Conservation (phyloP, 2,888 invertebrate species). For the Hydroisotoma schaefferi region DNA sequence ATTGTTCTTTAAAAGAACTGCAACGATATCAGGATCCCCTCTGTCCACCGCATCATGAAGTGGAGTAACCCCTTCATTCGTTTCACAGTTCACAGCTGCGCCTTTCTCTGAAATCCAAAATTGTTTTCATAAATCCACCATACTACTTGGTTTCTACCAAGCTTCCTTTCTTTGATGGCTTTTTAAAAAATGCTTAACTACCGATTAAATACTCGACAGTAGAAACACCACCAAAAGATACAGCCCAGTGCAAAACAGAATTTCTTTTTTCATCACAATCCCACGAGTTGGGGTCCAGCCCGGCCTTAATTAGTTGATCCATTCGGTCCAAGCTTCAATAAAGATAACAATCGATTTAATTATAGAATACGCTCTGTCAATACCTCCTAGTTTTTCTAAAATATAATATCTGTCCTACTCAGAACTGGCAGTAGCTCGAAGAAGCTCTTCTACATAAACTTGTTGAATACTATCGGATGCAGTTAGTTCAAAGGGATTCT, state of each 20-base stretch:
- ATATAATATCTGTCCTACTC: constrained; percentile 53
- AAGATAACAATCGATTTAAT: constrained; percentile 1
- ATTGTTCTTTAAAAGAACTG: constrained; percentile 58
- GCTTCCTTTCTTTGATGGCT: not conserved
- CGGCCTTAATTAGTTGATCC: constrained; percentile 59
- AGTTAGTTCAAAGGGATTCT: constrained; percentile 59
- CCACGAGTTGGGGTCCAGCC: constrained; percentile 60
- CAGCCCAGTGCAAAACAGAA: constrained; percentile 64
- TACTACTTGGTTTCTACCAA: not conserved
- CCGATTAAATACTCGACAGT: constrained; percentile 59
- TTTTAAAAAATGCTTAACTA: constrained; percentile 45
- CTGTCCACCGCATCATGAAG: constrained; percentile 62
- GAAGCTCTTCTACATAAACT: constrained; percentile 60
- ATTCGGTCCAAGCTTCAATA: constrained; percentile 57
- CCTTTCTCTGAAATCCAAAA: constrained; percentile 56
- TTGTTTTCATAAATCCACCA: not conserved
- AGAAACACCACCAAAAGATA: constrained; percentile 60
- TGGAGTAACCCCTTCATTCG: constrained; percentile 60
- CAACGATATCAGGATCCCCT: constrained; percentile 57
- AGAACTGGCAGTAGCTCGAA: constrained; percentile 61
- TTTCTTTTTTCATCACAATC: constrained; percentile 61
- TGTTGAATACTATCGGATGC: constrained; percentile 56
- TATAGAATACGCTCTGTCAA: not conserved
- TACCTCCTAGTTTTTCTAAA: not conserved
- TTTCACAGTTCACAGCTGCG: constrained; percentile 59